Evolutionary conservation across 2,113 vertebrate species (phyloP).

Genomic region (Mixornis gularis): DNA sequence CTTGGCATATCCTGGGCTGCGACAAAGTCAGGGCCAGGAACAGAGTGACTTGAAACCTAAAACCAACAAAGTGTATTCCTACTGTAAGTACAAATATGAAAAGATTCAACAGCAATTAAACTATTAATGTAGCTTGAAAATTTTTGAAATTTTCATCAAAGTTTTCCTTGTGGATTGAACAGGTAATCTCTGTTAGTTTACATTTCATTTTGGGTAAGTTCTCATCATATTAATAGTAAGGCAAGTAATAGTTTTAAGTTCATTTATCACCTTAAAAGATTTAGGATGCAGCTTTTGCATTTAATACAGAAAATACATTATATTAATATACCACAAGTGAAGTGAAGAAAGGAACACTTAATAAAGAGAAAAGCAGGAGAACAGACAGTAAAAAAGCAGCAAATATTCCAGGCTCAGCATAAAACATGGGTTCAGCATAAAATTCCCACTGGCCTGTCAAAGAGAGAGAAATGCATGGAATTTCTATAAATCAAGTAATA

Average conservation of each 20-base stretch:
- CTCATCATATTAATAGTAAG: background rate
- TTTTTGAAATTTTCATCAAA: background rate
- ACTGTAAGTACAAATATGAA: background rate
- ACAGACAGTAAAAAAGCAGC: background rate
- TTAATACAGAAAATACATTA: background rate
- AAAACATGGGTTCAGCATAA: background rate
- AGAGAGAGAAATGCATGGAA: background rate
- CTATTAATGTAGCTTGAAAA: background rate
- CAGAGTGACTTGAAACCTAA: slow-evolving; percentile 57
- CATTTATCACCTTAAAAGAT: background rate
- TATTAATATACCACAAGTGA: background rate
- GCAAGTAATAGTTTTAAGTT: background rate
- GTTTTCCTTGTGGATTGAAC: background rate
- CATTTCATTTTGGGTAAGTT: background rate
- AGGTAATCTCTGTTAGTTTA: background rate
- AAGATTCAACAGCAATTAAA: background rate
- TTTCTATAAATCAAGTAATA: background rate
- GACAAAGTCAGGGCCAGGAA: slow-evolving; percentile 23
- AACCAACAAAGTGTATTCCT: slow-evolving; percentile 6
- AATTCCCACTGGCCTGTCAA: background rate
- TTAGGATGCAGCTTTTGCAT: background rate
- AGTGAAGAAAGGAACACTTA: background rate
- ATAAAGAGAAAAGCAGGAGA: background rate
- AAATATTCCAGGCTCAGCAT: background rate
- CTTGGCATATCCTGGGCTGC: slow-evolving; percentile 52